A percentile compares a stretch with the other conserved stretches of the same genome.
These are phyloP conservation scores for Palloptera scutellata DNA, from an alignment of 2,888 invertebrate genomes.

Conservation along the genomic window DNA sequence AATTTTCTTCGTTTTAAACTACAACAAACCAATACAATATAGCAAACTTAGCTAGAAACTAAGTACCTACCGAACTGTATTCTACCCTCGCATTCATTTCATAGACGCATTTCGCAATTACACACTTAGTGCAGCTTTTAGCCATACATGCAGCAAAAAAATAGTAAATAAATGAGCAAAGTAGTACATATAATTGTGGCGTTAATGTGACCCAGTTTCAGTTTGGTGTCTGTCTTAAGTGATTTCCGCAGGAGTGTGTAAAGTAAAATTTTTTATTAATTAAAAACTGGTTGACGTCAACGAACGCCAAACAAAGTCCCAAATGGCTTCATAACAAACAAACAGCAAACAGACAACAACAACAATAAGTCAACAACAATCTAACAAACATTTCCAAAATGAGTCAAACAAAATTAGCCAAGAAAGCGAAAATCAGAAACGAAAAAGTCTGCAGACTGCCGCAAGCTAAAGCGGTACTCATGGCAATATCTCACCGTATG, in stretches of 20 bases:
- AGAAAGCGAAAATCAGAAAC: no score
- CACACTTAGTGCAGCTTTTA: constrained; percentile 16
- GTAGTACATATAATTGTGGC: constrained; percentile 24
- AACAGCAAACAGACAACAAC: no score
- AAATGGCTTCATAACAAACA: constrained; percentile 19
- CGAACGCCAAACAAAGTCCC: constrained; percentile 21
- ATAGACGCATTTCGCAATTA: constrained; percentile 1
- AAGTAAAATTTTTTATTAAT: constrained; percentile 38
- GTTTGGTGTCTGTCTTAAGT: constrained; percentile 15
- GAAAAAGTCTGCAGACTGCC: no score
- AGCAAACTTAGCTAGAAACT: no score
- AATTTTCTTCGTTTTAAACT: no score
- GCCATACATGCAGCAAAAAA: constrained; percentile 2
- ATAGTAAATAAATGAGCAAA: no score
- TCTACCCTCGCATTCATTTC: not conserved
- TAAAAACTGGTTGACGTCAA: constrained; percentile 53
- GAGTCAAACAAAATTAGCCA: not conserved
- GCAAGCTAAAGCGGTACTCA: no score
- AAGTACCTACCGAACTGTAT: no score
- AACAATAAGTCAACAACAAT: constrained; percentile 20
- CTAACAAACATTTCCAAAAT: not conserved
- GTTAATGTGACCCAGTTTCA: constrained; percentile 54
- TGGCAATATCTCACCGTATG: no score
- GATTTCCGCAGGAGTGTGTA: constrained; percentile 41
- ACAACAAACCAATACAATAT: no score